phyloP scores from a whole-genome alignment of 2,888 invertebrate genomes.

The Drosophila niveifrons region DNA sequence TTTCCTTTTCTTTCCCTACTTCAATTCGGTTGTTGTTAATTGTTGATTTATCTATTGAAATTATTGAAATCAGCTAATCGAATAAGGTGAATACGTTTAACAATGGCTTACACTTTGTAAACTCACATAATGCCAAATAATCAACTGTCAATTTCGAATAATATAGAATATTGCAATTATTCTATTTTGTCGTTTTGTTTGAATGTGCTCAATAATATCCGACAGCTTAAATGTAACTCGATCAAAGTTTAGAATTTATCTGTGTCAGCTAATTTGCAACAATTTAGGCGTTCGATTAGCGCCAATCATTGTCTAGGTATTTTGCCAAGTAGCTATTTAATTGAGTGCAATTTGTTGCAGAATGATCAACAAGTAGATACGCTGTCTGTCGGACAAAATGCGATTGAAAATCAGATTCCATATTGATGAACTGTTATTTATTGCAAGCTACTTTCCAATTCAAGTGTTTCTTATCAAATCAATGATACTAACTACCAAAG shows the following conservation, averaged over 20 bases:
- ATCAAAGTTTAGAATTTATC: slow-evolving; percentile 36
- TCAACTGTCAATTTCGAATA: slow-evolving; percentile 16
- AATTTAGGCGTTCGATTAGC: slow-evolving; percentile 57
- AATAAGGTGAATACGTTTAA: slow-evolving; percentile 50
- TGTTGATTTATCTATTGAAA: slow-evolving; percentile 33
- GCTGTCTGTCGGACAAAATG: neutral
- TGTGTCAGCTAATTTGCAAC: slow-evolving; percentile 45
- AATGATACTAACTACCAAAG: no score
- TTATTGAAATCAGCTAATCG: slow-evolving; percentile 23
- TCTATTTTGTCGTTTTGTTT: neutral
- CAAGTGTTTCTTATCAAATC: no score
- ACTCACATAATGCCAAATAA: slow-evolving; percentile 46
- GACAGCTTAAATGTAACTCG: slow-evolving; percentile 22
- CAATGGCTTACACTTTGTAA: slow-evolving; percentile 37
- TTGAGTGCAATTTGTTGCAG: neutral
- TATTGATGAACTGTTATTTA: no score
- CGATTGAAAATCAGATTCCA: no score
- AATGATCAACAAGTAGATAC: slow-evolving; percentile 15
- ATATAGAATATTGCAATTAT: neutral
- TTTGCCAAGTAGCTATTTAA: slow-evolving; percentile 11
- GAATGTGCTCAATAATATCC: neutral
- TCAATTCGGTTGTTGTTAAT: slow-evolving; percentile 17
- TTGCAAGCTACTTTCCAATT: neutral
- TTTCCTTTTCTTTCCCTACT: neutral
- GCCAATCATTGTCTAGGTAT: slow-evolving; percentile 4